A percentile compares a stretch with the other conserved stretches of the same genome.
Conservation (phyloP, 1,140 invertebrate species). For the Anastatus disparis region DNA sequence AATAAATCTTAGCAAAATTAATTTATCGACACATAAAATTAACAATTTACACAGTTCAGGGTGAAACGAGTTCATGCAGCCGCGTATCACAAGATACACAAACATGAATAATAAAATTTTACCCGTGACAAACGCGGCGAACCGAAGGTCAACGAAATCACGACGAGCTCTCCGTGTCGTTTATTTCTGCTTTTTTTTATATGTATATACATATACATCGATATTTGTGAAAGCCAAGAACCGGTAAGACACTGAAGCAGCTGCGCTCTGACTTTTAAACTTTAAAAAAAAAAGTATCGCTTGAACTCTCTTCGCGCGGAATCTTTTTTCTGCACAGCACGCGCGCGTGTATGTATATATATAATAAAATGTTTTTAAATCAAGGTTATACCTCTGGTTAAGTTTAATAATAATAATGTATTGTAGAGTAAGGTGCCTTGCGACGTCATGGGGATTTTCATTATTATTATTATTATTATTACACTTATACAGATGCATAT, state of each 20-base stretch:
- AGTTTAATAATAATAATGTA: conserved; percentile 45
- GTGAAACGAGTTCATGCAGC: too few species aligned
- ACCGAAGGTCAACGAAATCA: conserved; percentile 15
- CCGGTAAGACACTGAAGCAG: conserved; percentile 22
- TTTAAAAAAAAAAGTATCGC: background rate
- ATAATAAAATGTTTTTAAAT: conserved; percentile 31
- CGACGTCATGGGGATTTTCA: conserved; percentile 51
- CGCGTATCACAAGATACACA: too few species aligned
- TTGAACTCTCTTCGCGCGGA: too few species aligned
- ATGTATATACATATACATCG: too few species aligned
- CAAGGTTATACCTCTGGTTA: background rate
- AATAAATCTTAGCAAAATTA: background rate
- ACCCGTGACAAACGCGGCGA: too few species aligned
- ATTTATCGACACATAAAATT: background rate
- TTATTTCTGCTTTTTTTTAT: background rate
- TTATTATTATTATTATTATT: conserved; percentile 52
- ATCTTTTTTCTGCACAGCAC: too few species aligned
- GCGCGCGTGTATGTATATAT: background rate
- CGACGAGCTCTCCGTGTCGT: background rate
- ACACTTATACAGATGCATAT: too few species aligned
- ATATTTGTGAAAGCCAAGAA: conserved; percentile 23
- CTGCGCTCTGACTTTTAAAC: conserved; percentile 9
- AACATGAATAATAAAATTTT: too few species aligned
- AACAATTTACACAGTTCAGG: too few species aligned
- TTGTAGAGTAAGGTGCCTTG: too few species aligned